Percentiles rank a stretch among this genome's conserved stretches.
phyloP scores from a whole-genome alignment of 2,888 invertebrate genomes.

The Lagria hirta region DNA sequence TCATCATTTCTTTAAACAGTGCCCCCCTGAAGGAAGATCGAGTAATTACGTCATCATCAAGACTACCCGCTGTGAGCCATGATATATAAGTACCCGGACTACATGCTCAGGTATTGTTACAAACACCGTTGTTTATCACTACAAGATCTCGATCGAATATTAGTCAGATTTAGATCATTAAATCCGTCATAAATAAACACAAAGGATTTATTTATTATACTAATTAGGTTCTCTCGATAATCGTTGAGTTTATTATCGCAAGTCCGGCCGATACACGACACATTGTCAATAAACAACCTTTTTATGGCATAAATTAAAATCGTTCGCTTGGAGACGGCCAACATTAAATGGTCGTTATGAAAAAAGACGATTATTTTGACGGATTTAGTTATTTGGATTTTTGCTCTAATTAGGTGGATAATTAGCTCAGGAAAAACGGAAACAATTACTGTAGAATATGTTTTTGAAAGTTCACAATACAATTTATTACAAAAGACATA shows the following conservation, averaged over 20 bases:
- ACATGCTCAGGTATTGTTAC: constrained; percentile 47
- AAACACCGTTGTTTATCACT: constrained; percentile 48
- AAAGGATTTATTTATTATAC: constrained; percentile 28
- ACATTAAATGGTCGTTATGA: too few species aligned
- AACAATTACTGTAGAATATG: too few species aligned
- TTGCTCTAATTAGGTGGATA: too few species aligned
- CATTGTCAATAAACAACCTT: constrained; percentile 23
- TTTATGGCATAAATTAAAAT: constrained; percentile 17
- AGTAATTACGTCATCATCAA: constrained; percentile 51
- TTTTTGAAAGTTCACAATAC: too few species aligned
- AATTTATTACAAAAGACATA: too few species aligned
- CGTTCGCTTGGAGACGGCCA: too few species aligned
- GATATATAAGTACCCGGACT: constrained; percentile 44
- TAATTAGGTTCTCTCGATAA: constrained; percentile 25
- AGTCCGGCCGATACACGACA: constrained; percentile 20
- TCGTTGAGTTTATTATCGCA: constrained; percentile 23
- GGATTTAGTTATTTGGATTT: too few species aligned
- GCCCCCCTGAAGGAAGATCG: constrained; percentile 46
- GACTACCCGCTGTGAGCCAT: constrained; percentile 40
- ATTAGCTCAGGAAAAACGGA: too few species aligned
- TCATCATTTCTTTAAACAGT: constrained; percentile 48
- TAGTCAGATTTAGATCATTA: constrained; percentile 39
- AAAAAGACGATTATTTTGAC: too few species aligned
- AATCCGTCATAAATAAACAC: constrained; percentile 27
- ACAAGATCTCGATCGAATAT: constrained; percentile 36